These are phyloP conservation scores for Drosophila emarginata DNA, from an alignment of 2,888 invertebrate genomes.

Conservation along the genomic window DNA sequence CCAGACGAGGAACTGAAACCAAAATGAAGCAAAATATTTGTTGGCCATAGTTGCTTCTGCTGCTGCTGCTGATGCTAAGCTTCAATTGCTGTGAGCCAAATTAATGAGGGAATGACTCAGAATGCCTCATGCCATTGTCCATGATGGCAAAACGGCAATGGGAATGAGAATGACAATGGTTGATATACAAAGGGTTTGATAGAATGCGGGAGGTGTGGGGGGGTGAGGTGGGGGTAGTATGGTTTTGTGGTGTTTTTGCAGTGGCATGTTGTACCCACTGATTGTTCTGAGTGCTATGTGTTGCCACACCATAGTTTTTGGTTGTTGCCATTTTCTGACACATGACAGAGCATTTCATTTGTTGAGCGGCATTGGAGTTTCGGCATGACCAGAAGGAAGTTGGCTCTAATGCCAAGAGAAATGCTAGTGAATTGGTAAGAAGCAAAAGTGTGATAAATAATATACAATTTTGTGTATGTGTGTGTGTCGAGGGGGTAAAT, in stretches of 20 bases:
- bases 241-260: background rate
- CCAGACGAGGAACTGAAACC: conserved; percentile 2
- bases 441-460: conserved; percentile 26
- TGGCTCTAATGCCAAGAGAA: conserved; percentile 44
- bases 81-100: conserved; percentile 58
- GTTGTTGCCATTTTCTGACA: conserved; percentile 65
- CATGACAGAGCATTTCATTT: conserved; percentile 77
- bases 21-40: background rate
- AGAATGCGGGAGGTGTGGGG: background rate
- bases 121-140: background rate
- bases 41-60: background rate
- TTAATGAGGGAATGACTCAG: conserved; percentile 60
- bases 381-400: conserved; percentile 66
- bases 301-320: conserved; percentile 8
- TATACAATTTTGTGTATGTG: conserved; percentile 12
- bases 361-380: conserved; percentile 48
- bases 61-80: conserved; percentile 38
- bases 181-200: conserved; percentile 47
- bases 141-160: background rate
- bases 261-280: conserved; percentile 64
- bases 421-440: conserved; percentile 28
- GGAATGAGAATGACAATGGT: conserved; percentile 61
- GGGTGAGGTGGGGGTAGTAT: conserved; percentile 15
- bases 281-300: conserved; percentile 55
- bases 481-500: conserved; percentile 40